Conservation (phyloP, 1,140 invertebrate genomes). For the Melipona quadrifasciata region DNA sequence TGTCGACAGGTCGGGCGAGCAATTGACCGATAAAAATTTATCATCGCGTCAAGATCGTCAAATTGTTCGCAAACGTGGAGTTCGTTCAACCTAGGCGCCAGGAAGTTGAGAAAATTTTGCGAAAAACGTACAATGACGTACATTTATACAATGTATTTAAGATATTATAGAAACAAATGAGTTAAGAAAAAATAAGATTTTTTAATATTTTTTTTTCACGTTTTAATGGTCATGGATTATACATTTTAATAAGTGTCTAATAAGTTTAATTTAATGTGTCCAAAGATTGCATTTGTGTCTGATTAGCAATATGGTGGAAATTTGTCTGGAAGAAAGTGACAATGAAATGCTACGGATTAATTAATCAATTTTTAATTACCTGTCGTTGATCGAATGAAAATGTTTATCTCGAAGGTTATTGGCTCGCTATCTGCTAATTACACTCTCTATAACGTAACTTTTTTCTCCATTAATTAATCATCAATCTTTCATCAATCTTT, state of each 20-base stretch:
- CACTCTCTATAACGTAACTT: background rate
- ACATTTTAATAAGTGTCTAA: background rate
- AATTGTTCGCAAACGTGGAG: background rate
- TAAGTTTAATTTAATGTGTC: background rate
- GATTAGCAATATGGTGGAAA: background rate
- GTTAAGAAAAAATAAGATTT: background rate
- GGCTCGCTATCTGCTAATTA: background rate
- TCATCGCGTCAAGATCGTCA: background rate
- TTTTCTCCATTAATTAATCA: background rate
- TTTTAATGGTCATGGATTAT: background rate
- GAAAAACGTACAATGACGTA: background rate
- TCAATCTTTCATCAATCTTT: background rate
- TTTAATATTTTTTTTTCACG: no score
- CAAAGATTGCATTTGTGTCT: no score
- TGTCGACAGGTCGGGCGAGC: constrained; percentile 16
- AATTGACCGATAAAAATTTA: constrained; percentile 23
- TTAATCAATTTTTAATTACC: constrained; percentile 1
- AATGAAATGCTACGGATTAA: no score
- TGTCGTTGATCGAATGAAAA: background rate
- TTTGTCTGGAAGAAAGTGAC: background rate
- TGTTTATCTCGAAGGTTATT: background rate
- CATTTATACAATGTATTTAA: no score
- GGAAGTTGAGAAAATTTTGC: background rate
- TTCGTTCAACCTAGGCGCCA: no score
- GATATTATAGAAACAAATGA: background rate